These are phyloP conservation scores for Uropsilus gracilis DNA, from an alignment of 2,113 vertebrate species.

Conservation along the genomic window DNA sequence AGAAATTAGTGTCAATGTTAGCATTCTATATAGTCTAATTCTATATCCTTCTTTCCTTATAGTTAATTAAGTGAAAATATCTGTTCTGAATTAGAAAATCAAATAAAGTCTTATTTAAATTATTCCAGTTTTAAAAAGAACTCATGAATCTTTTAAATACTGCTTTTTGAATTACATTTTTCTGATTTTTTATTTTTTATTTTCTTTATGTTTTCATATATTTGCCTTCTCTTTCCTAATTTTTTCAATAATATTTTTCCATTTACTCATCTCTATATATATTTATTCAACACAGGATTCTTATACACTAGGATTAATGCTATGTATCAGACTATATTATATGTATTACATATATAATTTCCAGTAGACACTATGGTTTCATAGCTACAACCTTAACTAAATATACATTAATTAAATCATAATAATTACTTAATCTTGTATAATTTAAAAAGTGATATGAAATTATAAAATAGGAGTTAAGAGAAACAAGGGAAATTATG, in stretches of 20 bases:
- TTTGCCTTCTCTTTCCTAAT: neutral
- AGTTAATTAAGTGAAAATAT: conserved; percentile 70
- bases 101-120: neutral
- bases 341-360: neutral
- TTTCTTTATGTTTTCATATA: neutral
- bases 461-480: conserved; percentile 19
- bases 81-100: conserved; percentile 46
- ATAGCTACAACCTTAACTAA: neutral
- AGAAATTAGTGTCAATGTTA: conserved; percentile 62
- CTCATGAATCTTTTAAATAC: neutral
- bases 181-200: neutral
- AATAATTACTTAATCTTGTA: neutral
- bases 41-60: conserved; percentile 55
- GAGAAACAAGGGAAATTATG: neutral
- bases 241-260: neutral
- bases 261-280: neutral
- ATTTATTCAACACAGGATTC: neutral
- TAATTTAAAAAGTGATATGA: neutral
- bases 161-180: neutral
- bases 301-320: neutral
- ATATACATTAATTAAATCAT: neutral
- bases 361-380: neutral
- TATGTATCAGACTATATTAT: neutral
- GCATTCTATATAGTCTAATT: too few species aligned
- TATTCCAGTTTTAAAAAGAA: neutral